phyloP scores from a whole-genome alignment of 2,113 vertebrate species.

The Ailuropoda melanoleuca region DNA sequence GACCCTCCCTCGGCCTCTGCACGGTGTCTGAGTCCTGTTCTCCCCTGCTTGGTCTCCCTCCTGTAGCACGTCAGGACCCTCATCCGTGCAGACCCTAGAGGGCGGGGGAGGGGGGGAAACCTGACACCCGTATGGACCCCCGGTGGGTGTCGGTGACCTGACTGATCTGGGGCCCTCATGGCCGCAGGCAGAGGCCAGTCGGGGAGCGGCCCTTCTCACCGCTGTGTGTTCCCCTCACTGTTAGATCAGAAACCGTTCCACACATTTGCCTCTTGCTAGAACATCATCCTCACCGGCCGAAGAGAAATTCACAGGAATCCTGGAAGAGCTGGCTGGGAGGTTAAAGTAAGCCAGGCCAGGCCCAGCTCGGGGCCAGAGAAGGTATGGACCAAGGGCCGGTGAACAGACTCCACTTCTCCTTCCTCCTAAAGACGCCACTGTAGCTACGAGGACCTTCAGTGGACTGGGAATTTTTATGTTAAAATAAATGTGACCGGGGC shows the following conservation, averaged over 20 bases:
- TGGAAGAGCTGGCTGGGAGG: slow-evolving; percentile 83
- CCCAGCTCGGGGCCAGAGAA: background rate
- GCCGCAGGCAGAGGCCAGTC: background rate
- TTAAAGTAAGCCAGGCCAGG: slow-evolving; percentile 76
- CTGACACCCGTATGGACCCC: background rate
- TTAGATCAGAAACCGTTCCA: slow-evolving; percentile 87
- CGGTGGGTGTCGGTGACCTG: fast-evolving
- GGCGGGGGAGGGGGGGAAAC: background rate
- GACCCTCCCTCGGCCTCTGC: background rate
- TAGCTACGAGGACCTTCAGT: background rate
- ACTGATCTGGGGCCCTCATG: background rate
- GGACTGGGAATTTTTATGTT: background rate
- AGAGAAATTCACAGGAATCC: slow-evolving; percentile 81
- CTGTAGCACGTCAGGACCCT: fast-evolving
- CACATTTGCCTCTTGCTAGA: slow-evolving; percentile 85
- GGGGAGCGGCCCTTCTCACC: fast-evolving
- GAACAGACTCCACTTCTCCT: background rate
- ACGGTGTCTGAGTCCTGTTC: background rate
- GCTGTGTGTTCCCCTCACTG: background rate
- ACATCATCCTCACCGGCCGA: slow-evolving; percentile 81
- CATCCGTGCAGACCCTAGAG: fast-evolving
- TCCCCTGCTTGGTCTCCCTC: background rate
- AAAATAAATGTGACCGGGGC: background rate
- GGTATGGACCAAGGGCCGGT: too few species aligned
- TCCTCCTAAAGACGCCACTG: too few species aligned